Percentiles rank a stretch among this genome's conserved stretches.
These are phyloP conservation scores for Indicator indicator DNA, from an alignment of 2,113 vertebrate genomes.

Conservation along the genomic window DNA sequence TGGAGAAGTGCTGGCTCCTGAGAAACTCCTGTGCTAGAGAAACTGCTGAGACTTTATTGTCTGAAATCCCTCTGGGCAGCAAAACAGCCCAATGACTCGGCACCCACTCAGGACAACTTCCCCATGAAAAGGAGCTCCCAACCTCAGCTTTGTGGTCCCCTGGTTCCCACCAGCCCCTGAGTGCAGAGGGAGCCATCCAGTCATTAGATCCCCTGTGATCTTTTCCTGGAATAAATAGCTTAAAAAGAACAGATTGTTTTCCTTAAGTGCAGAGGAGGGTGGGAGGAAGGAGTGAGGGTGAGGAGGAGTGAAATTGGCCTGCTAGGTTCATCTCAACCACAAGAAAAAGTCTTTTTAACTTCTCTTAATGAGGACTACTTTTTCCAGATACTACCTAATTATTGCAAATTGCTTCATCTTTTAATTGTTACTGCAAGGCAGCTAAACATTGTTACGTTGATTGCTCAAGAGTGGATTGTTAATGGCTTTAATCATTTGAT, in stretches of 20 bases:
- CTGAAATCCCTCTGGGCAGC: neutral
- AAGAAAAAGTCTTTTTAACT: conserved; percentile 75
- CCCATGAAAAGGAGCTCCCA: neutral
- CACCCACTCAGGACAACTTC: neutral
- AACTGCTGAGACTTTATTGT: neutral
- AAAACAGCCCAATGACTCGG: neutral
- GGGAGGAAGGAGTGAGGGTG: neutral
- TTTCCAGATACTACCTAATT: conserved; percentile 79
- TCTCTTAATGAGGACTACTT: conserved; percentile 76
- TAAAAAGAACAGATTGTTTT: conserved; percentile 67
- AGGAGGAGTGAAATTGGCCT: conserved; percentile 33
- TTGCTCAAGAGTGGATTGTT: conserved; percentile 79
- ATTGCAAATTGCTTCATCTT: conserved; percentile 79
- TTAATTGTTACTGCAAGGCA: conserved; percentile 84
- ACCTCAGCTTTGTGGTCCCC: fast-evolving
- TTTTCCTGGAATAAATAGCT: conserved; percentile 59
- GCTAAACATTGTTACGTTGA: conserved; percentile 78
- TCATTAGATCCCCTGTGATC: conserved; percentile 42
- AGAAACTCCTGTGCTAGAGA: neutral
- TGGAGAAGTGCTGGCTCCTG: fast-evolving
- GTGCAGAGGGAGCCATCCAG: neutral
- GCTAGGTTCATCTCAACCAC: conserved; percentile 63
- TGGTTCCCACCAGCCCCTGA: neutral
- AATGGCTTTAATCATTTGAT: conserved; percentile 81
- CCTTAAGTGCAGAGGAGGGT: conserved; percentile 1